Conservation (phyloP, 1,140 invertebrate species). For the Calosoma granatense region DNA sequence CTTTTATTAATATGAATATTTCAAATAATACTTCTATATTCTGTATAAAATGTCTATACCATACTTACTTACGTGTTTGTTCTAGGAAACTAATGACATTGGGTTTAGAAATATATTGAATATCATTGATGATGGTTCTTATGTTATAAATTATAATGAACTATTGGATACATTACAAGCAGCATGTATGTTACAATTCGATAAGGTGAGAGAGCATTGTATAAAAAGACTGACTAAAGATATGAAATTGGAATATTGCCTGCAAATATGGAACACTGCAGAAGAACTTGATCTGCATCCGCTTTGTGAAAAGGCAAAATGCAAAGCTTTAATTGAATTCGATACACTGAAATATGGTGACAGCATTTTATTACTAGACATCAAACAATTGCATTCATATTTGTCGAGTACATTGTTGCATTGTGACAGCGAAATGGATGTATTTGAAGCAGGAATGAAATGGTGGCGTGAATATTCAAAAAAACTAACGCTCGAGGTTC, state of each 20-base stretch:
- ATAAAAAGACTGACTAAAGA: background rate
- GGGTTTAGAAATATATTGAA: background rate
- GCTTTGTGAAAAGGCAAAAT: background rate
- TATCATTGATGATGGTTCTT: background rate
- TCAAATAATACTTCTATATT: no score
- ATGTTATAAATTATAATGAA: background rate
- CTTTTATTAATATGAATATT: background rate
- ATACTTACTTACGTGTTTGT: no score
- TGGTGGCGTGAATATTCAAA: background rate
- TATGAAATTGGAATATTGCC: background rate
- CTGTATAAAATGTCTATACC: no score
- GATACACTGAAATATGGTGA: background rate
- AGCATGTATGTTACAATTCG: background rate
- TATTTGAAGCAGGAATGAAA: background rate
- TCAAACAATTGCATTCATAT: background rate
- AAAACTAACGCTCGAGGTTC: background rate
- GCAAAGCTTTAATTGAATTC: background rate
- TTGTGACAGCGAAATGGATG: background rate
- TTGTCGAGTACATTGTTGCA: background rate
- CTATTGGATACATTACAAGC: background rate
- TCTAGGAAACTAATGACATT: background rate
- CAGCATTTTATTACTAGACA: background rate
- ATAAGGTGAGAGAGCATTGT: background rate
- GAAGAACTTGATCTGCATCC: background rate
- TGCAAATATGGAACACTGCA: background rate